A percentile compares a stretch with the other conserved stretches of the same genome.
Conservation (phyloP, 2,797 vertebrate genomes). For the Takifugu rubripes region DNA sequence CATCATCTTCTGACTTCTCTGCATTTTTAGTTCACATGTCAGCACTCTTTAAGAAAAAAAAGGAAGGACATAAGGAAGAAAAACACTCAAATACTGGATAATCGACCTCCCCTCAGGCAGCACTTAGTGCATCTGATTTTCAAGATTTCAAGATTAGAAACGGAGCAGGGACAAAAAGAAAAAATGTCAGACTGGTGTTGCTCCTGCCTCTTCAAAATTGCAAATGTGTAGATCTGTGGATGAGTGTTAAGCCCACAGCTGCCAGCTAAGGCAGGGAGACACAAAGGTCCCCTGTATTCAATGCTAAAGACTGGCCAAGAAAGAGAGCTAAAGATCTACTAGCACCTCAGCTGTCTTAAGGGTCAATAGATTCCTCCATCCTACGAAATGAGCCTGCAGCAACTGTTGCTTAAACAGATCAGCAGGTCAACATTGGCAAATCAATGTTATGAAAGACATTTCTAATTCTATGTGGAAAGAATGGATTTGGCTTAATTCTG, state of each 20-base stretch:
- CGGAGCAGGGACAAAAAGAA: conserved; percentile 26
- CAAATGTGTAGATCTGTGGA: conserved; percentile 65
- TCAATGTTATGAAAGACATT: conserved; percentile 48
- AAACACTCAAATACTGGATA: conserved; percentile 50
- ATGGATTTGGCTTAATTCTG: conserved; percentile 25
- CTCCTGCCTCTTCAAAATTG: conserved; percentile 57
- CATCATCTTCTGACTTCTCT: conserved; percentile 23
- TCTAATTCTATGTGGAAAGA: conserved; percentile 19
- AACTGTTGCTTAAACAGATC: conserved; percentile 28
- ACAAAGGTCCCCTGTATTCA: conserved; percentile 68
- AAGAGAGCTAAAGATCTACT: conserved; percentile 65
- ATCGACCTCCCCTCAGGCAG: conserved; percentile 50
- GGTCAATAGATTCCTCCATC: conserved; percentile 64
- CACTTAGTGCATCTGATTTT: conserved; percentile 57
- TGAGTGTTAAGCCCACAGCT: conserved; percentile 71
- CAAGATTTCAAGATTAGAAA: conserved; percentile 57
- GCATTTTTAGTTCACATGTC: conserved; percentile 17
- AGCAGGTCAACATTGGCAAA: conserved; percentile 39
- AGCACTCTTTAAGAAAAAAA: conserved; percentile 38
- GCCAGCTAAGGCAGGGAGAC: conserved; percentile 67
- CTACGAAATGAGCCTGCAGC: conserved; percentile 38
- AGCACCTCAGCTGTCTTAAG: conserved; percentile 72
- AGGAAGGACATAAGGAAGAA: neutral
- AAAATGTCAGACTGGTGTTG: conserved; percentile 51
- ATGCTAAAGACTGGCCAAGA: conserved; percentile 63